Base-by-base conservation (phyloP, 2,113 vertebrate species). In the Sterna hirundo region DNA sequence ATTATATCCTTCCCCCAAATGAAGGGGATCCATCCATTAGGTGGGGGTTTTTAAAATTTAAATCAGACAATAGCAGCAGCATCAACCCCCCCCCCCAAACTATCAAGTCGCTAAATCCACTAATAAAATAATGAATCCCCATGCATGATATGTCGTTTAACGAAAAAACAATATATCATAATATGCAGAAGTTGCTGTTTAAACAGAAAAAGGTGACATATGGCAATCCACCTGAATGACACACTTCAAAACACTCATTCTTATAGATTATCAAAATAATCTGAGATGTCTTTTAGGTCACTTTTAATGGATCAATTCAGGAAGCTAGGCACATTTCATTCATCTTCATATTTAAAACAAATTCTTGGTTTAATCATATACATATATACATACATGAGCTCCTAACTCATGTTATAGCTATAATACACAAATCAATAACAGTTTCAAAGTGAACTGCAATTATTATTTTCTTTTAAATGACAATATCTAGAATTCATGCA, bases 321-420 rank as follows among this genome's bases (percentile, higher is more conserved):
- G 61, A 95, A 90, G 61, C 46, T 79, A 83, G 71, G 10, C 61
- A 95, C 70, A 79, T 95, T 86, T 86, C 20, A 90, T 93, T 83
- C 8, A 58, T 90, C 8, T 86, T 86, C 13, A 58, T 78, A 90
- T 83, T 71, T 42, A n/a, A 77, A 83, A 69, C 61, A 90, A 70
- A 75, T 74, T 78, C 19, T 90, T 79, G 38, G 27, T 90, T 90
- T 90, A 87, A 95, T 90, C 44, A 74, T 46, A 49, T n/a, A 84
- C 17, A 22, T 83, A 80, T 87, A 78, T 29, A 66, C 18, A 77
- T 68, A 77, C 30, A 68, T 8, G 13, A 93, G 44, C 55, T 75
- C 66, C 83, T 64, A 70, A 83, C 44, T 90, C 26, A 32, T 64
- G 6, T 78, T 90, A 78, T 69, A 80, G 52, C 83, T 83, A 79